Evolutionary conservation across 2,888 invertebrate species (phyloP).

Genomic region (Cryptocephalus moraei): DNA sequence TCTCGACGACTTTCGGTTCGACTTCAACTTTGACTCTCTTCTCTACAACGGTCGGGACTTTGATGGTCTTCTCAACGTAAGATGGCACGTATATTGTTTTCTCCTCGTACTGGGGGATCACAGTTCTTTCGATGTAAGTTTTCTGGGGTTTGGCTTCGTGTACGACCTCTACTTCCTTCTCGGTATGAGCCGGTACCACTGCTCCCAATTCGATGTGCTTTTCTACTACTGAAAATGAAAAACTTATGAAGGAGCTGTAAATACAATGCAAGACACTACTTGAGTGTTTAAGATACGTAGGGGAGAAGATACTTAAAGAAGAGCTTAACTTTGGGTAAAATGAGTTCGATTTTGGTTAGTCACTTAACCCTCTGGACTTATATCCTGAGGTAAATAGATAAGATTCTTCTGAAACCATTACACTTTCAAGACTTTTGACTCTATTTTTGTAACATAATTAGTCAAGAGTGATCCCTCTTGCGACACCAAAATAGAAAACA

Average conservation of each 20-base stretch:
- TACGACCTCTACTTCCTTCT: conserved; percentile 17
- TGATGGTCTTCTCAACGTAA: conserved; percentile 33
- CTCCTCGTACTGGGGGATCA: conserved; percentile 34
- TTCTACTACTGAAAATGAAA: conserved; percentile 4
- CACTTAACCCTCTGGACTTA: no score
- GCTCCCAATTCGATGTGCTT: conserved; percentile 10
- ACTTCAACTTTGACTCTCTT: conserved; percentile 30
- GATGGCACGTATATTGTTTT: conserved; percentile 33
- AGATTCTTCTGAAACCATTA: no score
- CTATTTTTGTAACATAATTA: no score
- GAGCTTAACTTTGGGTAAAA: no score
- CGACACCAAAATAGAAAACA: no score
- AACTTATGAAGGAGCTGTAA: neutral
- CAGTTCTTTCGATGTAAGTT: conserved; percentile 31
- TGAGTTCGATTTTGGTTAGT: no score
- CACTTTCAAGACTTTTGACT: no score
- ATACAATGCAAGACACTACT: no score
- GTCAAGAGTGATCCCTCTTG: no score
- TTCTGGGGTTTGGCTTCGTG: conserved; percentile 16
- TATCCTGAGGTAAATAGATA: no score
- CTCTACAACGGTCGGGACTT: conserved; percentile 33
- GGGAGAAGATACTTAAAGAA: no score
- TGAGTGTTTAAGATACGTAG: no score
- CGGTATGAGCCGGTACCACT: conserved; percentile 10
- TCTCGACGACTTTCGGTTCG: conserved; percentile 31